Evolutionary conservation across 2,888 invertebrate genomes (phyloP).

Genomic region (Nyleta sp.): DNA sequence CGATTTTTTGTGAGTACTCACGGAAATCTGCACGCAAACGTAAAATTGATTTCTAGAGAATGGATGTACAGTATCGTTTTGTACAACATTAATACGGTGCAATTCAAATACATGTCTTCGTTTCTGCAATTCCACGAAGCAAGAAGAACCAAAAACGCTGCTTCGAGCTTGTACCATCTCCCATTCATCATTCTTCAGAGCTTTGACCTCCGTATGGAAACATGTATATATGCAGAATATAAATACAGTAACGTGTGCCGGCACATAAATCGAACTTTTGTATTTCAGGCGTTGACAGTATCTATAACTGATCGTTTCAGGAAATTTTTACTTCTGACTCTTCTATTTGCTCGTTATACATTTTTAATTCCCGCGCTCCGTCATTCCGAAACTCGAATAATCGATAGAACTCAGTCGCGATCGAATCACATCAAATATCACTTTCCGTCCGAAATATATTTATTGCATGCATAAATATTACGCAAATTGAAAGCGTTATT

Average conservation of each 20-base stretch:
- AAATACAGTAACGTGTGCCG: constrained; percentile 70
- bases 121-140: constrained; percentile 44
- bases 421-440: no score
- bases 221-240: constrained; percentile 57
- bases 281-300: constrained; percentile 77
- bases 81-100: constrained; percentile 32
- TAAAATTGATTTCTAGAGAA: constrained; percentile 8
- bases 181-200: constrained; percentile 67
- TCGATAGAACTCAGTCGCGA: no score
- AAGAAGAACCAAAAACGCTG: constrained; percentile 45
- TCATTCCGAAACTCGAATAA: no score
- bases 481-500: no score
- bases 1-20: constrained; percentile 4
- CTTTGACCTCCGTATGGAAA: constrained; percentile 61
- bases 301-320: constrained; percentile 58
- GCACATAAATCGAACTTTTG: constrained; percentile 80
- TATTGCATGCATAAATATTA: no score
- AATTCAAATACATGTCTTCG: constrained; percentile 43
- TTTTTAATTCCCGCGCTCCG: constrained; percentile 22
- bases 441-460: no score
- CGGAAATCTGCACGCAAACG: constrained; percentile 2
- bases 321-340: constrained; percentile 41
- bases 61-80: constrained; percentile 31
- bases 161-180: constrained; percentile 46
- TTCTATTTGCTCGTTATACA: constrained; percentile 19